These are phyloP conservation scores for Dryoscopus gambensis DNA, from an alignment of 2,113 vertebrate species.

Conservation along the genomic window DNA sequence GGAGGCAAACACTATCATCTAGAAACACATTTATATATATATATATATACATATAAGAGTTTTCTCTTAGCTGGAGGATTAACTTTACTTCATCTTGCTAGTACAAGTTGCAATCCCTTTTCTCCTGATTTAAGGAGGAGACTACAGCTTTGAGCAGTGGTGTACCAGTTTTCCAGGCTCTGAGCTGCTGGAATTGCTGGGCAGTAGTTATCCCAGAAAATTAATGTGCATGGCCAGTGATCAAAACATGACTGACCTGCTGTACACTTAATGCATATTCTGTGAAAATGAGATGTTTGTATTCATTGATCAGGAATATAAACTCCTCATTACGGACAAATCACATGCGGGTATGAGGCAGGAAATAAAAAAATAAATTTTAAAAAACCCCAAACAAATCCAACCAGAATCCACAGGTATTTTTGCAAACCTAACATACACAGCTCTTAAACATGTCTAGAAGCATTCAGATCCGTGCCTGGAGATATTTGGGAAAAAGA, in stretches of 20 bases:
- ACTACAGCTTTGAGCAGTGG: not conserved
- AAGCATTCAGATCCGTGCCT: not conserved
- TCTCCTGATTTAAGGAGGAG: not conserved
- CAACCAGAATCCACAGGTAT: not conserved
- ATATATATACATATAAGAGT: not conserved
- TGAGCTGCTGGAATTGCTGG: not conserved
- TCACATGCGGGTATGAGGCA: not conserved
- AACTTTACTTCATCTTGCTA: not conserved
- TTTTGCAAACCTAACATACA: not conserved
- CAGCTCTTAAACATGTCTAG: not conserved
- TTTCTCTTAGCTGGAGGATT: not conserved
- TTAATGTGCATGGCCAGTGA: not conserved
- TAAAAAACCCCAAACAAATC: not conserved
- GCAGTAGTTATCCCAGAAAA: not conserved
- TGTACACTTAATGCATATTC: not conserved
- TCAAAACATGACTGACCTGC: not conserved
- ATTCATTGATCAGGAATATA: not conserved
- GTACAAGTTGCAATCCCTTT: not conserved
- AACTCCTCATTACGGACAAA: not conserved
- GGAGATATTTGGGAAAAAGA: not conserved
- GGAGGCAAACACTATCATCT: not conserved
- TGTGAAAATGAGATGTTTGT: not conserved
- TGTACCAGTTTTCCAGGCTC: not conserved
- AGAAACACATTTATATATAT: not conserved
- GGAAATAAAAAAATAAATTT: not conserved